A percentile compares a stretch with the other conserved stretches of the same genome.
These are phyloP conservation scores for Silvanus unidentatus DNA, from an alignment of 2,888 invertebrate genomes.

Conservation along the genomic window DNA sequence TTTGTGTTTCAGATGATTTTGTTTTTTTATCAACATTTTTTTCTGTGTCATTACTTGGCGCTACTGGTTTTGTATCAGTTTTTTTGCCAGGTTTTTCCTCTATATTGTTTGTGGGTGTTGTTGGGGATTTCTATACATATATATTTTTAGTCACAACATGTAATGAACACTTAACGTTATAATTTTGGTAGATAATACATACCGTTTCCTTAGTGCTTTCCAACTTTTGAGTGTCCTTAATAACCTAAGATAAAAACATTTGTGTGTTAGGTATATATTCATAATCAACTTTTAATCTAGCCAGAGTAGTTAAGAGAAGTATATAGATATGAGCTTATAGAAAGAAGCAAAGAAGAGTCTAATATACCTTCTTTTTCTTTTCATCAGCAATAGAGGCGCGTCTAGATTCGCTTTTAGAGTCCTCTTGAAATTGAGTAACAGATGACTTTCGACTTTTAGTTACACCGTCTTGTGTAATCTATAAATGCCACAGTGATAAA, in stretches of 20 bases:
- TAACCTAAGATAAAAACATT: constrained; percentile 19
- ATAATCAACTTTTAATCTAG: too few species aligned
- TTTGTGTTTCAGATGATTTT: constrained; percentile 1
- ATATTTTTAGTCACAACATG: constrained; percentile 10
- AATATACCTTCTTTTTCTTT: constrained; percentile 41
- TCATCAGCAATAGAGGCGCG: constrained; percentile 47
- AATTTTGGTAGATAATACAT: constrained; percentile 21
- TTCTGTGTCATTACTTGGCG: constrained; percentile 18
- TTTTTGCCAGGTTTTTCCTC: constrained; percentile 45
- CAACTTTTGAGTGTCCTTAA: constrained; percentile 32
- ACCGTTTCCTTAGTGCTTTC: constrained; percentile 41
- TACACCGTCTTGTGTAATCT: constrained; percentile 40
- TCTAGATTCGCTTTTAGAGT: constrained; percentile 40
- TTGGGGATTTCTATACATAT: constrained; percentile 32
- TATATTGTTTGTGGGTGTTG: constrained; percentile 37
- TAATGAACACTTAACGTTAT: constrained; percentile 6
- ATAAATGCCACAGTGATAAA: constrained; percentile 9
- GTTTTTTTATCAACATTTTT: constrained; percentile 22
- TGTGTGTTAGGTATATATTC: too few species aligned
- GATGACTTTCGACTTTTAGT: constrained; percentile 43
- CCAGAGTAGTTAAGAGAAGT: too few species aligned
- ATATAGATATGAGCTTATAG: too few species aligned
- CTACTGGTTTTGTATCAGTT: constrained; percentile 38
- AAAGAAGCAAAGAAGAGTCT: constrained; percentile 8
- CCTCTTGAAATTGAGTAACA: constrained; percentile 29